These are phyloP conservation scores for Pocillopora verrucosa DNA, from an alignment of 64 coral and sea anemone species.

Conservation along the genomic window DNA sequence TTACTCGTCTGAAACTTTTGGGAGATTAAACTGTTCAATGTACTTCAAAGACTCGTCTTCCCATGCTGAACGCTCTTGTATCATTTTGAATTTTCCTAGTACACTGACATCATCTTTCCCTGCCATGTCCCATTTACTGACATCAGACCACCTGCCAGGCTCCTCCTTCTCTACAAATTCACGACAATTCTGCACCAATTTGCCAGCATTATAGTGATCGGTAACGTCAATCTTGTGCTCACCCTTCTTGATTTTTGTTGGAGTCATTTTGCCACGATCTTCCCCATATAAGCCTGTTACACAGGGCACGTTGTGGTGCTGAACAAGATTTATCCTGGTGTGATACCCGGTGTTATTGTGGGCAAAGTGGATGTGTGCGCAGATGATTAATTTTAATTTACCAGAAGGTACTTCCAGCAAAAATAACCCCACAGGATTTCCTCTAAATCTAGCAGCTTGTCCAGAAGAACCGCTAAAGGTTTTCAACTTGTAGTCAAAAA, in stretches of 20 bases:
- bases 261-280: slow-evolving; percentile 5
- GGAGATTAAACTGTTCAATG: background rate
- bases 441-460: too few relatives aligned
- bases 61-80: background rate
- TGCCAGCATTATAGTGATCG: background rate
- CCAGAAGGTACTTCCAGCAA: slow-evolving; percentile 13
- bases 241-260: background rate
- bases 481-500: slow-evolving; percentile 48
- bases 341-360: background rate
- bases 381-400: background rate
- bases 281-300: background rate
- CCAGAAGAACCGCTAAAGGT: background rate
- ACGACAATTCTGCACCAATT: background rate
- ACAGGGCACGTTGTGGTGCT: background rate
- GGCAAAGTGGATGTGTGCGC: slow-evolving; percentile 59
- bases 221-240: background rate
- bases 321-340: slow-evolving; percentile 47
- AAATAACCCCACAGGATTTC: slow-evolving; percentile 41
- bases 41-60: slow-evolving; percentile 4
- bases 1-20: too few relatives aligned
- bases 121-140: slow-evolving; percentile 26
- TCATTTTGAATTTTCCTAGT: background rate
- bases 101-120: background rate
- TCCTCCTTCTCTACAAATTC: background rate
- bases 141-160: slow-evolving; percentile 24